These are phyloP conservation scores for Mesembrinibis cayennensis DNA, from an alignment of 2,113 vertebrate genomes.

Conservation along the genomic window DNA sequence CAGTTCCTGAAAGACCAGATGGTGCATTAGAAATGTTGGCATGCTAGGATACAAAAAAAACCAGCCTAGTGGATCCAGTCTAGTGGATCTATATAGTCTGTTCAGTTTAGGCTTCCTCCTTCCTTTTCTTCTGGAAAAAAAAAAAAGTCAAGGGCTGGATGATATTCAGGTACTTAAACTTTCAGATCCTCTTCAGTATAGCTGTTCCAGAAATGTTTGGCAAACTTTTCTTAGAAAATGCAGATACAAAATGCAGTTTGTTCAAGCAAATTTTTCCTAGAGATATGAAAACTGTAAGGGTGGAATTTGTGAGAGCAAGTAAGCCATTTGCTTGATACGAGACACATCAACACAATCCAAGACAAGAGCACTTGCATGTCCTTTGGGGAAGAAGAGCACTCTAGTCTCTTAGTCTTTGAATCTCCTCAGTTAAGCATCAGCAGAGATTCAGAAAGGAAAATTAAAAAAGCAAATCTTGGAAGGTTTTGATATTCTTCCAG, in stretches of 20 bases:
- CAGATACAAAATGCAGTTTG: background rate
- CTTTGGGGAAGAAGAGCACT: background rate
- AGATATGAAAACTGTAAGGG: background rate
- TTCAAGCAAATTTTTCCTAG: background rate
- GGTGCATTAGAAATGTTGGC: background rate
- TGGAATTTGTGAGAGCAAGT: background rate
- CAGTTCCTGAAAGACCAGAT: background rate
- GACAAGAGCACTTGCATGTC: no score
- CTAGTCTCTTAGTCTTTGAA: background rate
- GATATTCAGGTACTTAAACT: background rate
- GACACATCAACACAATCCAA: background rate
- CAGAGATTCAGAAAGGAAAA: background rate
- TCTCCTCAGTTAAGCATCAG: background rate
- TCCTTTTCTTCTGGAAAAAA: background rate
- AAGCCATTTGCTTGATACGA: background rate
- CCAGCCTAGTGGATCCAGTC: background rate
- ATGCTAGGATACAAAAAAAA: background rate
- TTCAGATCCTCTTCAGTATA: background rate
- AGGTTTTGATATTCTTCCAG: background rate
- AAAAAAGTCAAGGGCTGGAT: background rate
- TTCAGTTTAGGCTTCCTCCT: background rate
- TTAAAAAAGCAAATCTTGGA: rapidly evolving
- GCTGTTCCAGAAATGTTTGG: background rate
- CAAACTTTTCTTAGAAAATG: background rate
- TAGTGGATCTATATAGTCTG: background rate